Evolutionary conservation across 2,888 invertebrate genomes (phyloP).

Genomic region (Netelia melanura): DNA sequence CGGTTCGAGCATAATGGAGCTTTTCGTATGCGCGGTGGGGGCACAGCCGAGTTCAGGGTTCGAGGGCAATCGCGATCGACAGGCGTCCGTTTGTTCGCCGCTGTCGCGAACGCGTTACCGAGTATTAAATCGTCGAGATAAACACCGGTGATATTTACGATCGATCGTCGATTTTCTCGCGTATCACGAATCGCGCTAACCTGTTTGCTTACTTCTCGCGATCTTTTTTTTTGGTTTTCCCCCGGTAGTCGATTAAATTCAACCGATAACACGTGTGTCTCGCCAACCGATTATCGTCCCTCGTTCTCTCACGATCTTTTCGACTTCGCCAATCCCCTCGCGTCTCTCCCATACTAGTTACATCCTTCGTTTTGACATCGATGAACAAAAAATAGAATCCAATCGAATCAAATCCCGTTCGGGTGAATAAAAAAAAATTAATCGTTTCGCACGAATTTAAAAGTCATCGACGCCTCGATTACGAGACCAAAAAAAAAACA

Average conservation of each 20-base stretch:
- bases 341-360: too few relatives aligned
- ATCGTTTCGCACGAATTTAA: too few relatives aligned
- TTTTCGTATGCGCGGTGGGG: conserved; percentile 37
- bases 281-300: background rate
- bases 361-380: background rate
- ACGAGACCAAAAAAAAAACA: background rate
- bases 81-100: background rate
- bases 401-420: background rate
- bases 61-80: conserved; percentile 54
- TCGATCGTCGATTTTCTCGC: conserved; percentile 21
- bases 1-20: conserved; percentile 25
- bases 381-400: background rate
- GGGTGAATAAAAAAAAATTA: too few relatives aligned
- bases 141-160: background rate
- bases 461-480: too few relatives aligned
- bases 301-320: conserved; percentile 36
- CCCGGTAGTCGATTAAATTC: conserved; percentile 44
- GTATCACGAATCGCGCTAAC: conserved; percentile 10
- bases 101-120: too few relatives aligned
- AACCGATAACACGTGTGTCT: background rate
- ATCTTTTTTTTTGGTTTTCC: conserved; percentile 14
- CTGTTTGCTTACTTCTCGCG: conserved; percentile 5
- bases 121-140: conserved; percentile 10
- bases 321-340: background rate
- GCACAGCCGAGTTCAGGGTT: conserved; percentile 61